Evolutionary conservation across 1,140 invertebrate species (phyloP).

Genomic region (Habropoda laboriosa): DNA sequence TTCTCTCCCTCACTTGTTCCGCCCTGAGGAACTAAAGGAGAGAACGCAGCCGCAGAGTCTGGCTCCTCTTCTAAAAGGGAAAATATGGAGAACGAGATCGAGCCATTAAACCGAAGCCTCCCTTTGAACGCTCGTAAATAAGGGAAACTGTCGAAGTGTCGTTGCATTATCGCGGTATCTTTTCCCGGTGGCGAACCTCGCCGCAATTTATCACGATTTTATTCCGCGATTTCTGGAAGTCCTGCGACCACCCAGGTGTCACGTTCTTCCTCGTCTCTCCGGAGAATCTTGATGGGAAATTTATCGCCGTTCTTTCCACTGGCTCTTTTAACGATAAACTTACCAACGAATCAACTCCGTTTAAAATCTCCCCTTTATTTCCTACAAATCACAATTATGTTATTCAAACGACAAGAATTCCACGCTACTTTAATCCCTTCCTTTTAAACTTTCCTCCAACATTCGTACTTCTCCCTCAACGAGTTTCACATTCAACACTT

Average conservation of each 20-base stretch:
- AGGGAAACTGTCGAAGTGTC: background rate
- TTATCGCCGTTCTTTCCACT: background rate
- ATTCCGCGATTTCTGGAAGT: background rate
- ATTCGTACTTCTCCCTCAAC: too few relatives aligned
- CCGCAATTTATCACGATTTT: background rate
- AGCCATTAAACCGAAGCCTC: background rate
- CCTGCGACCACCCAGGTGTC: background rate
- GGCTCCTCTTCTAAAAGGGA: too few relatives aligned
- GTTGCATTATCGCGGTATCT: background rate
- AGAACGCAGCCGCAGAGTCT: too few relatives aligned
- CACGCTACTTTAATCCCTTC: too few relatives aligned
- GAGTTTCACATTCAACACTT: too few relatives aligned
- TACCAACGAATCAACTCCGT: background rate
- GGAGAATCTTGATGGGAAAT: background rate
- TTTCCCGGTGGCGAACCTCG: too few relatives aligned
- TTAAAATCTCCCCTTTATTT: too few relatives aligned
- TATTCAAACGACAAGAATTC: too few relatives aligned
- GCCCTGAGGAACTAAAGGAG: too few relatives aligned
- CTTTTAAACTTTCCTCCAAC: too few relatives aligned
- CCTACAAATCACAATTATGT: too few relatives aligned
- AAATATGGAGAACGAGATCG: background rate
- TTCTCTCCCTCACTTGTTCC: too few relatives aligned
- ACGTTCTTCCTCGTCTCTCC: background rate
- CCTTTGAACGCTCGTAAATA: background rate
- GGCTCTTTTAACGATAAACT: background rate